These are phyloP conservation scores for Nineta flava DNA, from an alignment of 2,888 invertebrate species.

Conservation along the genomic window DNA sequence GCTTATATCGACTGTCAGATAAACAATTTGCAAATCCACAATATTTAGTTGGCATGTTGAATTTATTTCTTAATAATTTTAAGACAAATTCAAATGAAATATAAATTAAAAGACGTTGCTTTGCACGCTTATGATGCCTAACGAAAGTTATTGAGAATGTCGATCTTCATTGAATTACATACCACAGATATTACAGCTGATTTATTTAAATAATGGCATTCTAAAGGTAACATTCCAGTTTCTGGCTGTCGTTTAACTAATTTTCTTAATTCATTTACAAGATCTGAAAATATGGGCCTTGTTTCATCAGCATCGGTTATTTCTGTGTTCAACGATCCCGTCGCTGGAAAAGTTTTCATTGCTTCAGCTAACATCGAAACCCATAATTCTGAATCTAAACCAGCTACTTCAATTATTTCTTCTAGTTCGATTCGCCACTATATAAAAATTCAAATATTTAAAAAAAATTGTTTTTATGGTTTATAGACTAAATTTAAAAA, in stretches of 20 bases:
- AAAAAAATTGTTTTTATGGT: constrained; percentile 26
- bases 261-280: constrained; percentile 69
- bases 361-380: constrained; percentile 94
- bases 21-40: too few species aligned
- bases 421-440: constrained; percentile 90
- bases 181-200: constrained; percentile 79
- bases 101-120: too few species aligned
- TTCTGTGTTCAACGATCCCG: constrained; percentile 79
- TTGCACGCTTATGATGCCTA: too few species aligned
- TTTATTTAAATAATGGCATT: constrained; percentile 93
- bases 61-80: too few species aligned
- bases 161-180: constrained; percentile 19
- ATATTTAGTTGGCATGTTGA: too few species aligned
- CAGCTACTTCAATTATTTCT: constrained; percentile 86
- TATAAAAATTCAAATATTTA: constrained; percentile 17
- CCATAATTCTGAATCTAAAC: constrained; percentile 89
- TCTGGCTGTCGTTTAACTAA: constrained; percentile 73
- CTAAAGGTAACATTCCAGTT: constrained; percentile 75
- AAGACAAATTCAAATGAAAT: too few species aligned
- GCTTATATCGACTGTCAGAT: too few species aligned
- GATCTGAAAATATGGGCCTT: constrained; percentile 75
- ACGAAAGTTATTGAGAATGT: too few species aligned
- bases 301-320: constrained; percentile 80
- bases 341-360: constrained; percentile 81
- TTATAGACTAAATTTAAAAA: neutral